Evolutionary conservation across 1,140 invertebrate genomes (phyloP), one percentile per base, ranked within the genome.

Genomic region (Pseudoatta argentina): DNA sequence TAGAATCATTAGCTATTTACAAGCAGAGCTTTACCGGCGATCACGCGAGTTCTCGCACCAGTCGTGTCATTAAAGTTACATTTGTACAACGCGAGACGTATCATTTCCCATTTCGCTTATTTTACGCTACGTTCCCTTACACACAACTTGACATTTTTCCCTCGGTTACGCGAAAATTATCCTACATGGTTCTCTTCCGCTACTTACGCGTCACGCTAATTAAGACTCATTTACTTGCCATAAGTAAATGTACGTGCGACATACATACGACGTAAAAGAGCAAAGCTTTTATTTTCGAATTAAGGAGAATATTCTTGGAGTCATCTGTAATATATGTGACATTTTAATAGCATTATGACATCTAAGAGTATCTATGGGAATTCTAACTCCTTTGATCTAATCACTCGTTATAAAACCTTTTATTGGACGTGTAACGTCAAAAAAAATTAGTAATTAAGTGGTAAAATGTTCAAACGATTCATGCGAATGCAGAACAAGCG

Each of bases 371-470:
- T 3, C n/a, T 39, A 10, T 39, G 18, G 39, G 64, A 66, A 27
- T 27, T 12, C 12, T 39, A 30, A 6, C 21, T 21, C 0, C 14
- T 16, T 44, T 14, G 63, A 77, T 61, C 16, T 21, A 16, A 44
- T 27, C 21, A 6, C 34, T 18, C 34, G 34, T 39, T 14, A 5
- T 16, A 16, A 14, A 24, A 39, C 10, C 16, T 48, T 30, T 10
- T 34, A 8, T 64, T 21, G 21, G 2, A 27, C 44, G 57, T 53
- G 51, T 16, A 39, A 8, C 2, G 10, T 14, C n/a, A 7, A 55
- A 8, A 21, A n/a, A 44, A 57, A 10, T 44, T 82, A 24, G 66
- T 82, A 73, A 82, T 82, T 72, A 82, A 82, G 67, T 73, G 53
- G 34, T 82, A 82, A 82, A 73, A 72, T 48, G 79, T 72, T 16